Base-by-base conservation (phyloP, 92 coral and sea anemone genomes). In the Meandrina meandrites region DNA sequence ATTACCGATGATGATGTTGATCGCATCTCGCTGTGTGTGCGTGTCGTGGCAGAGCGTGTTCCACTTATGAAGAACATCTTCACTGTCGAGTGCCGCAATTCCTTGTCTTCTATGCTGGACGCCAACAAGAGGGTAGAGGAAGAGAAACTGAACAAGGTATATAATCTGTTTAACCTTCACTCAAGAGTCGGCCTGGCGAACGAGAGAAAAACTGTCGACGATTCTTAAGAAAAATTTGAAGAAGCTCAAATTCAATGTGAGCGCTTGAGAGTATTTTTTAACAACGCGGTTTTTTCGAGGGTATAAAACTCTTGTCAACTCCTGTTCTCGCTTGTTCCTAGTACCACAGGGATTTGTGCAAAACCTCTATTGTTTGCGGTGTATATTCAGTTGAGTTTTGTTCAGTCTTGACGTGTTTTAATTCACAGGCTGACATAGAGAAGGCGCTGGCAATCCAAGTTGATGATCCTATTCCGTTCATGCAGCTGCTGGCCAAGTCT, bases 1-100 rank as follows among this genome's bases (percentile, higher is more conserved):
- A 97, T 97, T 86, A 97, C 98, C 1, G 99, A 97, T 88, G 99
- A 97, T 84, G 99, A 97, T 69, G 99, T 97, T 15, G 99, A 97
- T 80, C 98, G 99, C 51, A 95, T 97, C 76, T 93, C 99, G n/a
- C 79, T 97, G 93, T 97, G 99, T 79, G 89, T 97, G 78, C 96
- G 99, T 31, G 99, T 94, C 15, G 95, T 97, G 35, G 99, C 98
- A 2, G 98, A 95, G 87, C 98, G 99, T 54, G 93, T 95, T 0
- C 95, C 98, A 2, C 89, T 97, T 51, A 97, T 97, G 99, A 94
- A 94, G 80, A 89, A 92, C 80, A 97, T 97, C 76, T 97, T 97
- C 64, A 93, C 98, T 60, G 92, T 94, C 2, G 96, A 95, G 91
- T 97, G 99, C 87, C 99, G 99, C 70, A 90, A 90, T 80, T 92